Evolutionary conservation across 2,797 vertebrate genomes (phyloP), one percentile per base, ranked within the genome.

Genomic region (Sphenodon punctatus): DNA sequence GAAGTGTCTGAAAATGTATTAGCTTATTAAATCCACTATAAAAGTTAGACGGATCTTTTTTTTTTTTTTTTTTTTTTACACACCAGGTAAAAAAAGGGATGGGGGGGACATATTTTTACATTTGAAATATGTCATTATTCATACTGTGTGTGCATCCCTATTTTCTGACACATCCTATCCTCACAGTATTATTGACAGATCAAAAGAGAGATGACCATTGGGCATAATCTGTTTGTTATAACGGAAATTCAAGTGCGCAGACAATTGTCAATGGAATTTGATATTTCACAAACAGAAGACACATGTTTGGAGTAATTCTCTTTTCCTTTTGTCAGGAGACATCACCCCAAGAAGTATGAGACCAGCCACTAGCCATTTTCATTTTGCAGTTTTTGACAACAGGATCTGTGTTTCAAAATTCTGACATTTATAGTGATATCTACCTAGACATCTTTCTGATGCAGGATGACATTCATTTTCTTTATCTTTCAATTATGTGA

Each of bases 321-420:
- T 80, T 89, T 67, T 78, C 41, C 67, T 70, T 92, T 82, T 63
- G 63, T 63, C 65, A 59, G 39, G 65, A 56, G 14, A 42, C 3
- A 14, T 51, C 19, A 16, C 14, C 42, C 71, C 76, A 90, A 67
- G 48, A 75, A 67, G 23, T 66, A 38, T 46, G 72, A 51, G 49
- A 46, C 39, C 65, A 59, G 34, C 32, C 71, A 32, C 45, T 56
- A 59, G 66, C 68, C 53, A 20, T 67, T 88, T 79, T 25, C 75
- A 39, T 64, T 63, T 88, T 75, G 17, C 49, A 42, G 32, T 34
- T 49, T 60, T 83, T 65, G 72, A 51, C 67, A 83, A 80, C 10
- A 34, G 2, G 32, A 27, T 55, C 66, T 88, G 61, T 39, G 64
- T 82, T 84, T 85, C 72, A 83, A 34, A 92, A 72, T 46, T 60